Evolutionary conservation across 2,797 vertebrate genomes (phyloP), one percentile per base, ranked within the genome.

Genomic region (Phoeniculus purpureus): DNA sequence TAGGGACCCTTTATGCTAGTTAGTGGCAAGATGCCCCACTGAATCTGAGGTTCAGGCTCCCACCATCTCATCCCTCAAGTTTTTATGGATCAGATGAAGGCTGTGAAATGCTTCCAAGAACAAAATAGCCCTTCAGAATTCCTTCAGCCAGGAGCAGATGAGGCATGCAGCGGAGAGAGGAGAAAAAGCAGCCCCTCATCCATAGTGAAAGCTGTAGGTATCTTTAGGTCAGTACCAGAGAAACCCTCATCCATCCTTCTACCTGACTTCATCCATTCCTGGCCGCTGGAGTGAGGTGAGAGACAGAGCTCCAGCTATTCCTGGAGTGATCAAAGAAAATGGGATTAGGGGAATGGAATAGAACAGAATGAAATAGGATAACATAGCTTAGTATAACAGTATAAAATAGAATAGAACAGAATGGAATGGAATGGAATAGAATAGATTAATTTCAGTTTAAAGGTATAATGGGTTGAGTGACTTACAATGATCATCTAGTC

Each of bases 351-450:
- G 32, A 16, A 4, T 27, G 9, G 55, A 18, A 9, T 17, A 9
- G 50, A 27, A 9, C 20, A 7, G 50, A 22, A 16, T 27, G 2
- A 37, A 1, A 25, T 21, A 29, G 12, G 12, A 22, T 16, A 20
- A 66, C 9, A 7, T 8, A 45, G 51, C 17, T 9, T 19, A 6
- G 65, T 18, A 20, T 26, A 12, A 7, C 18, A 4, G 74, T 20
- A 17, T n/a, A 2, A 51, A 26, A 51, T 12, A 0, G 81, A 25
- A 45, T 6, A 1, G 67, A 32, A 64, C 4, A 0, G 81, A 27
- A 51, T 3, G 1, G 71, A 15, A 34, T 43, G 14, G 43, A 43
- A 43, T 43, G 14, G 43, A 43, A 43, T 17, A 3, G 62, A 31
- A 11, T 9, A 11, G 67, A 14, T 26, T 17, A 3, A 47, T 29